A percentile compares a stretch with the other conserved stretches of the same genome.
These are phyloP conservation scores for Lasioglossum villosulum DNA, from an alignment of 2,888 invertebrate genomes.

Conservation along the genomic window DNA sequence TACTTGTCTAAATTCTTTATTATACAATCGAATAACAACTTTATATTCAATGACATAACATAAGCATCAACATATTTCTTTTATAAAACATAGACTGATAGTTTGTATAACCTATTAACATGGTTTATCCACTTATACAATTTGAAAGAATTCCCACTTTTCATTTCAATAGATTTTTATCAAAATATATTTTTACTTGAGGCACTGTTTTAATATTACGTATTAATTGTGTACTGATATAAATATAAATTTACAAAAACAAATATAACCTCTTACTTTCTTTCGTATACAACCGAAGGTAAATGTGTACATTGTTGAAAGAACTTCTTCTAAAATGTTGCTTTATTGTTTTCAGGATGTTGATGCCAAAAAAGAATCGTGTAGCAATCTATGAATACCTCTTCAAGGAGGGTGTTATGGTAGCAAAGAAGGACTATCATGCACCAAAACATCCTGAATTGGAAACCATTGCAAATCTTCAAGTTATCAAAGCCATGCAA, in stretches of 20 bases:
- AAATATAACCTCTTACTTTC: constrained; percentile 22
- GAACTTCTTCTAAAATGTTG: background rate
- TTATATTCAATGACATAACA: background rate
- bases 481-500: constrained; percentile 99
- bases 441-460: constrained; percentile 99
- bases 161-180: background rate
- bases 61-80: background rate
- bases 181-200: background rate
- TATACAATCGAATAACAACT: background rate
- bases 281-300: background rate
- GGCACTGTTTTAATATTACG: background rate
- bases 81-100: background rate
- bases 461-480: constrained; percentile 97
- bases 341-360: constrained; percentile 91
- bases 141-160: background rate
- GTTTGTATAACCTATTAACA: constrained; percentile 10
- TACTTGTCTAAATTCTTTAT: background rate
- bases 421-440: constrained; percentile 99
- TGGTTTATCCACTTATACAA: background rate
- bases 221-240: background rate
- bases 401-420: constrained; percentile 99
- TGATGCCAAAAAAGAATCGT: constrained; percentile 99
- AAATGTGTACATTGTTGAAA: background rate
- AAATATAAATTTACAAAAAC: background rate
- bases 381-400: constrained; percentile 98